Evolutionary conservation across 2,113 vertebrate genomes (phyloP).

Genomic region (Corynorhinus townsendii): DNA sequence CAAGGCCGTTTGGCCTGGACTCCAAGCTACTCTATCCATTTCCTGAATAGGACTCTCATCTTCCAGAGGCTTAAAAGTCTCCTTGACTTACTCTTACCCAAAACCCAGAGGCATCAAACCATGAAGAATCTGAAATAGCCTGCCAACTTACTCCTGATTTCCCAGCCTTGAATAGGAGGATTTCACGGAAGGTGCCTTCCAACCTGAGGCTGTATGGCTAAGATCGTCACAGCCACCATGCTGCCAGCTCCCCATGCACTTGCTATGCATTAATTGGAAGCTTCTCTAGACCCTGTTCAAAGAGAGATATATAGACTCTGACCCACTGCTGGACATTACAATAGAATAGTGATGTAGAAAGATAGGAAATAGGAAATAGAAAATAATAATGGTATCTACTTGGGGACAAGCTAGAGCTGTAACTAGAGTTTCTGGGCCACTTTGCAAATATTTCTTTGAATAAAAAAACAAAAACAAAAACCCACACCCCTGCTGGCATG

Average conservation of each 20-base stretch:
- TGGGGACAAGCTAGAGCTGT: background rate
- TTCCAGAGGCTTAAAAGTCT: background rate
- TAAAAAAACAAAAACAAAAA: no score
- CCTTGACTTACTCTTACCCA: background rate
- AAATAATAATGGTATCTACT: background rate
- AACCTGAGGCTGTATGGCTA: background rate
- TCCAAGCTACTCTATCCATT: background rate
- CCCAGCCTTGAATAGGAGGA: background rate
- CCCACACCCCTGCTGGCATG: background rate
- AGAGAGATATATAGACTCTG: background rate
- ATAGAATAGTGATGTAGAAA: background rate
- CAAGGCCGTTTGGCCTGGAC: background rate
- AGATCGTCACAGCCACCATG: background rate
- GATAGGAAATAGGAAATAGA: background rate
- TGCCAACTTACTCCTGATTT: background rate
- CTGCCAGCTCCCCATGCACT: background rate
- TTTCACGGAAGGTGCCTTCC: background rate
- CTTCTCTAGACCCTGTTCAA: background rate
- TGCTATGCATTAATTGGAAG: background rate
- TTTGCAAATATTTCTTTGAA: background rate
- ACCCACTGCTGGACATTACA: background rate
- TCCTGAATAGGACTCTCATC: background rate
- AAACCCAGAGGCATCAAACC: background rate
- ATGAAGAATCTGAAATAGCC: background rate
- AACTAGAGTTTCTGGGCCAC: background rate